Conservation (phyloP, 1,140 invertebrate genomes). For the Battus philenor region DNA sequence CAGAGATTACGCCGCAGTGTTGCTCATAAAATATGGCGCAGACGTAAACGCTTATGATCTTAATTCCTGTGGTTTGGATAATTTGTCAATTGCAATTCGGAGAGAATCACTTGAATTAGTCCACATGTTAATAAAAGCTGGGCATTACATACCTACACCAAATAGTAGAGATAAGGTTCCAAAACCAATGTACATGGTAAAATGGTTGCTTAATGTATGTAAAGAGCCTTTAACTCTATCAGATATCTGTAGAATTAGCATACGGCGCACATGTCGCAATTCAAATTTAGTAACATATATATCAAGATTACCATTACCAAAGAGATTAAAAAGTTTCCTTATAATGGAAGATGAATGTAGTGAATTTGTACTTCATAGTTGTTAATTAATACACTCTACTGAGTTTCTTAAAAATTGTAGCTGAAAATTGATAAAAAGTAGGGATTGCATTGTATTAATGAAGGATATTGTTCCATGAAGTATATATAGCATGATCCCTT, state of each 20-base stretch:
- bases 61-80: slow-evolving; percentile 59
- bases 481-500: no score
- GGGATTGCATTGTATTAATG: no score
- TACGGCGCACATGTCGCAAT: slow-evolving; percentile 37
- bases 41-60: slow-evolving; percentile 66
- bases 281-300: slow-evolving; percentile 39
- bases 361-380: not conserved
- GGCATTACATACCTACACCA: slow-evolving; percentile 38
- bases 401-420: no score
- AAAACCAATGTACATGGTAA: slow-evolving; percentile 28
- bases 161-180: slow-evolving; percentile 22
- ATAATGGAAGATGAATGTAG: slow-evolving; percentile 64
- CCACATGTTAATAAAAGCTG: slow-evolving; percentile 59
- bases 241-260: slow-evolving; percentile 55
- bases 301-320: slow-evolving; percentile 53
- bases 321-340: slow-evolving; percentile 56
- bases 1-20: slow-evolving; percentile 59
- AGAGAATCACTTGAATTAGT: slow-evolving; percentile 44
- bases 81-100: slow-evolving; percentile 60
- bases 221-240: slow-evolving; percentile 42
- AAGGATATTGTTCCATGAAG: no score
- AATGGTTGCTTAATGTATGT: slow-evolving; percentile 40
- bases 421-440: no score
- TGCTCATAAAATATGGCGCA: slow-evolving; percentile 66
- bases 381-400: no score